phyloP scores from a whole-genome alignment of 2,113 vertebrate genomes.

The Cyprinus carpio region DNA sequence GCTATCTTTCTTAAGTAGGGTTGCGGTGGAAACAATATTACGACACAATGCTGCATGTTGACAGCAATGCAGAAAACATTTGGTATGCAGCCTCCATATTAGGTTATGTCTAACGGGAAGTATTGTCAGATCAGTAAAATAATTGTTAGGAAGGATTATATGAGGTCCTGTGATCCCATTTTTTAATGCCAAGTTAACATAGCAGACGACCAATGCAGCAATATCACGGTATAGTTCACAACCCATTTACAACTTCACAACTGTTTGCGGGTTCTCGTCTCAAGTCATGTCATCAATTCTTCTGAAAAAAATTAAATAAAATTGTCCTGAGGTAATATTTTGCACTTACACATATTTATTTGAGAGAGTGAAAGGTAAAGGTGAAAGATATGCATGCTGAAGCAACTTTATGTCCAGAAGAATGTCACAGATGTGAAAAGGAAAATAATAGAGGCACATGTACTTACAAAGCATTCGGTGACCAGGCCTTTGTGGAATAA shows the following conservation, averaged over 20 bases:
- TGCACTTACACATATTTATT: not conserved
- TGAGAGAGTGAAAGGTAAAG: not conserved
- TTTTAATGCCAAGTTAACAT: slow-evolving; percentile 58
- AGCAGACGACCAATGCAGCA: slow-evolving; percentile 68
- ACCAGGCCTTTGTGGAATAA: no score
- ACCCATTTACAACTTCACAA: slow-evolving; percentile 61
- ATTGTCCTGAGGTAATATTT: not conserved
- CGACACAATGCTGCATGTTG: not conserved
- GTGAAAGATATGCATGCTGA: not conserved
- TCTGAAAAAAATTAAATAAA: not conserved
- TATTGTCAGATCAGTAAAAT: slow-evolving; percentile 38
- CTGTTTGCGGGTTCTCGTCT: not conserved
- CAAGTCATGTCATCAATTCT: not conserved
- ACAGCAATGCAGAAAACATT: not conserved
- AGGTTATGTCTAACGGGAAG: not conserved
- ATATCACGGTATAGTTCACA: slow-evolving; percentile 58
- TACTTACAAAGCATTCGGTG: no score
- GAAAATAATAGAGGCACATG: not conserved
- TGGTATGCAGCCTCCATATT: not conserved
- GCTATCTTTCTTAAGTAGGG: not conserved
- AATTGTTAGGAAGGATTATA: slow-evolving; percentile 51
- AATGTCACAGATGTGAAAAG: not conserved
- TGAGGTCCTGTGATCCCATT: slow-evolving; percentile 47
- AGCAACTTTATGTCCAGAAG: not conserved
- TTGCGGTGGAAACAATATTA: not conserved